phyloP scores from a whole-genome alignment of 2,888 invertebrate species.

The Biston stratarius region DNA sequence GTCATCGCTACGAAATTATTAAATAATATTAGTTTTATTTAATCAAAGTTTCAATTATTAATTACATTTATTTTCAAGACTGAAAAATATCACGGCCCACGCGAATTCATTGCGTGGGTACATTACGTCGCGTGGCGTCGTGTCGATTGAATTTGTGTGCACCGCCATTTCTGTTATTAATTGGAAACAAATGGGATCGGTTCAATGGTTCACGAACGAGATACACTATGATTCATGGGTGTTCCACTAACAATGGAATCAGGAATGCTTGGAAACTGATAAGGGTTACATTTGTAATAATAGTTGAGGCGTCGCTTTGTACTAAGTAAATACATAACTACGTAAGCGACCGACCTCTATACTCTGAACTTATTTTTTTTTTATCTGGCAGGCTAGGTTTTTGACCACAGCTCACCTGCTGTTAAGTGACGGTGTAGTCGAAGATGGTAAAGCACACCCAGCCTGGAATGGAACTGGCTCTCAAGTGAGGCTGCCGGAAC shows the following conservation, averaged over 20 bases:
- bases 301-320: not conserved
- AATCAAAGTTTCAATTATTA: too few species aligned
- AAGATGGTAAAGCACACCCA: too few species aligned
- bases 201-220: slow-evolving; percentile 46
- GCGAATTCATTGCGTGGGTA: not conserved
- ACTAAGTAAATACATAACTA: too few species aligned
- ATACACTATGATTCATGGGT: slow-evolving; percentile 49
- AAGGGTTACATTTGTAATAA: slow-evolving; percentile 2
- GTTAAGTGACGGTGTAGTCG: too few species aligned
- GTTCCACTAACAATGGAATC: slow-evolving; percentile 42
- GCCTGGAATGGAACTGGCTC: too few species aligned
- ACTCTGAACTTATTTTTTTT: too few species aligned
- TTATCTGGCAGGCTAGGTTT: too few species aligned
- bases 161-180: slow-evolving; percentile 38
- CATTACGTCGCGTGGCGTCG: not conserved
- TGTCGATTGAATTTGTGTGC: slow-evolving; percentile 17
- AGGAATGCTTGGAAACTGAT: slow-evolving; percentile 21
- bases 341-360: too few species aligned
- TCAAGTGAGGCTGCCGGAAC: too few species aligned
- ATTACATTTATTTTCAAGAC: too few species aligned
- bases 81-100: not conserved
- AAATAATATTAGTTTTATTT: not conserved
- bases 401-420: too few species aligned
- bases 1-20: too few species aligned
- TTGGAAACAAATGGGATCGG: slow-evolving; percentile 48